phyloP scores from a whole-genome alignment of 2,113 vertebrate species.

The Polypterus bichir region DNA sequence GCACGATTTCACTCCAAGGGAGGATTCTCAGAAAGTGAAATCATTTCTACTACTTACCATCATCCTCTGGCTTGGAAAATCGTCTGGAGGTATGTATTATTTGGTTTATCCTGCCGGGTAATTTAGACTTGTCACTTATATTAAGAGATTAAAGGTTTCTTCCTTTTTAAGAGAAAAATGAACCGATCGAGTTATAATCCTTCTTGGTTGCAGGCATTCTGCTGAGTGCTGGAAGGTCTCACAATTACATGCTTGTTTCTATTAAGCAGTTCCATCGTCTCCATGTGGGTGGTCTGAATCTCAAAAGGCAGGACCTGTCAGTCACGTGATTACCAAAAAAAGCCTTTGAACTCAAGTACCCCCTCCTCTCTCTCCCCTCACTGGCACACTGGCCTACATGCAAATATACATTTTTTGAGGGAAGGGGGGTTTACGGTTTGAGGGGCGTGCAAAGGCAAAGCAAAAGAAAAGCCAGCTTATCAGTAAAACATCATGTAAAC shows the following conservation, averaged over 20 bases:
- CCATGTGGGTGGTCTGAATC: conserved; percentile 73
- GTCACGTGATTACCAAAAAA: conserved; percentile 59
- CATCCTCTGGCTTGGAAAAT: conserved; percentile 25
- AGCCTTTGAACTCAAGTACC: conserved; percentile 18
- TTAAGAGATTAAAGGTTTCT: conserved; percentile 18
- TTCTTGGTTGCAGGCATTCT: conserved; percentile 53
- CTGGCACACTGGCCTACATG: not conserved
- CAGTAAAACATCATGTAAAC: conserved; percentile 8
- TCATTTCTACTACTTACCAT: conserved; percentile 41
- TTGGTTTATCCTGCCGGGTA: conserved; percentile 19
- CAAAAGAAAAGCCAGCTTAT: conserved; percentile 8
- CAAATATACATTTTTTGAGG: too few relatives aligned
- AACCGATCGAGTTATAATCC: conserved; percentile 49
- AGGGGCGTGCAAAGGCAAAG: conserved; percentile 10
- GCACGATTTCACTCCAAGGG: conserved; percentile 28
- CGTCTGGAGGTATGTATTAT: conserved; percentile 21
- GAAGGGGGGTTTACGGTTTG: not conserved
- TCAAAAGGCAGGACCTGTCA: conserved; percentile 67
- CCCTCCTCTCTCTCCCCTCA: conserved; percentile 5
- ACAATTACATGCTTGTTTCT: conserved; percentile 73
- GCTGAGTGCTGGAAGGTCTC: conserved; percentile 57
- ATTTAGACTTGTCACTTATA: conserved; percentile 19
- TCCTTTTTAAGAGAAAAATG: conserved; percentile 29
- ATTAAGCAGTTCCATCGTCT: conserved; percentile 68
- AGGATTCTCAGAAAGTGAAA: conserved; percentile 10